Evolutionary conservation across 2,797 vertebrate species (phyloP).

Genomic region (Acanthis flammea): DNA sequence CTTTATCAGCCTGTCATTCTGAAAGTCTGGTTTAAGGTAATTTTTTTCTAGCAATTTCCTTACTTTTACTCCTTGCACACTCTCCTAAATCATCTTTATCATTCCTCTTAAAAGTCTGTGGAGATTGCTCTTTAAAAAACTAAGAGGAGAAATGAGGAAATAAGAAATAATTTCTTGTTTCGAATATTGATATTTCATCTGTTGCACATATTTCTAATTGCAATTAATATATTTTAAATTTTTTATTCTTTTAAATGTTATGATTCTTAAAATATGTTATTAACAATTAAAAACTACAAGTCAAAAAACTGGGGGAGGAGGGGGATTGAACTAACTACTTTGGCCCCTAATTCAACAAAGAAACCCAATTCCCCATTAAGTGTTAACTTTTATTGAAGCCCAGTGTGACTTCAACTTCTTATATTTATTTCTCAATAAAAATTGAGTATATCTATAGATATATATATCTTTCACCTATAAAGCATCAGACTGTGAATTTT

Average conservation of each 20-base stretch:
- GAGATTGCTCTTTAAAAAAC: background rate
- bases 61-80: background rate
- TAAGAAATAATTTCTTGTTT: background rate
- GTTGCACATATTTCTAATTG: background rate
- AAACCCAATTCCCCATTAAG: background rate
- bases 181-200: background rate
- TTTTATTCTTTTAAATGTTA: background rate
- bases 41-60: background rate
- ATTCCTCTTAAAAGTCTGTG: background rate
- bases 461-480: background rate
- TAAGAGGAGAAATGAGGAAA: background rate
- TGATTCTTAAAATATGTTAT: background rate
- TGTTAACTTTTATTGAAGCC: background rate
- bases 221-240: background rate
- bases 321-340: background rate
- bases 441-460: background rate
- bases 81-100: background rate
- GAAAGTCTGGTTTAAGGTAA: background rate
- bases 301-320: rapidly evolving
- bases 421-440: background rate
- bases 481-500: background rate
- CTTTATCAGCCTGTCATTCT: background rate
- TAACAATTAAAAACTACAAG: background rate
- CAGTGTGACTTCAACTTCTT: background rate
- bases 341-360: background rate